These are phyloP conservation scores for Gonatopus flavifemur DNA, from an alignment of 1,140 invertebrate genomes.

Conservation along the genomic window DNA sequence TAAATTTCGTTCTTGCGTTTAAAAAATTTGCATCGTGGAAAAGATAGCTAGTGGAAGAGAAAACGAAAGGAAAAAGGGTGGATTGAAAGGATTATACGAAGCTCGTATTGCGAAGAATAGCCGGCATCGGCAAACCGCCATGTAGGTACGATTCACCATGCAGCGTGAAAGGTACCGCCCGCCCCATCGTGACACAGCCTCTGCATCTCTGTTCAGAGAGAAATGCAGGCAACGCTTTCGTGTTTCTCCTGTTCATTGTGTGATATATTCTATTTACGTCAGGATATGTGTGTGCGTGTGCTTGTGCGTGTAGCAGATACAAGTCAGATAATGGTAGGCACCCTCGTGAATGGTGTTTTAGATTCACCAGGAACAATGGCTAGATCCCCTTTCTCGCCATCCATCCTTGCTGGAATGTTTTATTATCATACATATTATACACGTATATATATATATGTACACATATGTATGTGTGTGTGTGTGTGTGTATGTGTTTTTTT, in stretches of 20 bases:
- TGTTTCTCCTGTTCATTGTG: slow-evolving; percentile 1
- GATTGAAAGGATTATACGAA: no score
- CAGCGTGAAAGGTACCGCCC: slow-evolving; percentile 31
- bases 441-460: slow-evolving; percentile 15
- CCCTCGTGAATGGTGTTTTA: slow-evolving; percentile 49
- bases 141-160: slow-evolving; percentile 23
- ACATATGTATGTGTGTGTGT: slow-evolving; percentile 2
- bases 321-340: slow-evolving; percentile 48
- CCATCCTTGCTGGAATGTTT: slow-evolving; percentile 54
- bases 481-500: slow-evolving; percentile 4
- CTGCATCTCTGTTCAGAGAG: no score
- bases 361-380: slow-evolving; percentile 50
- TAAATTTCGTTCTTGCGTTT: no score
- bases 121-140: slow-evolving; percentile 22
- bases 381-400: slow-evolving; percentile 32
- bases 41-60: no score
- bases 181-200: neutral
- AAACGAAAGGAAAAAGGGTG: no score
- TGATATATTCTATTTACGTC: neutral
- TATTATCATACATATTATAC: slow-evolving; percentile 44
- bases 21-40: no score
- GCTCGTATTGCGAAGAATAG: slow-evolving; percentile 36
- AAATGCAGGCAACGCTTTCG: no score
- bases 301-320: slow-evolving; percentile 34
- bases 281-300: neutral